Percentiles rank a stretch among this genome's conserved stretches.
Evolutionary conservation across 1,140 invertebrate species (phyloP).

Genomic region (Coelopa frigida): DNA sequence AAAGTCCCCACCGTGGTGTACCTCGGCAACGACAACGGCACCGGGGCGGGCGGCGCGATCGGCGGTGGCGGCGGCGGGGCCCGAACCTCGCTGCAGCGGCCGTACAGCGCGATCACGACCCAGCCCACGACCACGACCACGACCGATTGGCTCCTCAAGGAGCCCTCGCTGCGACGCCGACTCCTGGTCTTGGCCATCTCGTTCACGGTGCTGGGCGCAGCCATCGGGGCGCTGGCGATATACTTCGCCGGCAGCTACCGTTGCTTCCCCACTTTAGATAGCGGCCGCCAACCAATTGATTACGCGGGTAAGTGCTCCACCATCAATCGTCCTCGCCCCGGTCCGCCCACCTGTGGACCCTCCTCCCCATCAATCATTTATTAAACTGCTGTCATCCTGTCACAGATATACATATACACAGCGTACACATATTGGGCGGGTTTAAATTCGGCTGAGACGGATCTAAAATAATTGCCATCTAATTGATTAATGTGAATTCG

Average conservation of each 20-base stretch:
- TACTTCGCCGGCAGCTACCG: constrained; percentile 38
- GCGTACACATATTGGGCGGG: too few species aligned
- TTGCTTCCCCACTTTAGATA: constrained; percentile 19
- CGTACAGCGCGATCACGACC: not conserved
- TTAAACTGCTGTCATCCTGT: too few species aligned
- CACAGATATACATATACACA: too few species aligned
- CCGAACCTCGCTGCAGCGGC: not conserved
- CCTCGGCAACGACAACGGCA: constrained; percentile 22
- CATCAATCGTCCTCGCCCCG: too few species aligned
- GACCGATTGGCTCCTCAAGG: constrained; percentile 39
- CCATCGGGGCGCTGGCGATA: constrained; percentile 38
- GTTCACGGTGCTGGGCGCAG: constrained; percentile 39
- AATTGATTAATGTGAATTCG: too few species aligned
- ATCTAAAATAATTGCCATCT: too few species aligned
- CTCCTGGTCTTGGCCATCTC: constrained; percentile 35
- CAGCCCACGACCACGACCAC: constrained; percentile 1
- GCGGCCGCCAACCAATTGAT: constrained; percentile 1
- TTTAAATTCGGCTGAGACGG: too few species aligned
- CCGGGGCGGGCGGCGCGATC: constrained; percentile 22
- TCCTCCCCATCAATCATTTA: too few species aligned
- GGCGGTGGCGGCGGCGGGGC: not conserved
- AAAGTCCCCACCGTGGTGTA: constrained; percentile 37
- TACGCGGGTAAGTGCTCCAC: constrained; percentile 6
- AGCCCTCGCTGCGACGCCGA: constrained; percentile 31
- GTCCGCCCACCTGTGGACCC: too few species aligned